Base-by-base conservation (phyloP, 1,140 invertebrate species). In the Achatina immaculata region DNA sequence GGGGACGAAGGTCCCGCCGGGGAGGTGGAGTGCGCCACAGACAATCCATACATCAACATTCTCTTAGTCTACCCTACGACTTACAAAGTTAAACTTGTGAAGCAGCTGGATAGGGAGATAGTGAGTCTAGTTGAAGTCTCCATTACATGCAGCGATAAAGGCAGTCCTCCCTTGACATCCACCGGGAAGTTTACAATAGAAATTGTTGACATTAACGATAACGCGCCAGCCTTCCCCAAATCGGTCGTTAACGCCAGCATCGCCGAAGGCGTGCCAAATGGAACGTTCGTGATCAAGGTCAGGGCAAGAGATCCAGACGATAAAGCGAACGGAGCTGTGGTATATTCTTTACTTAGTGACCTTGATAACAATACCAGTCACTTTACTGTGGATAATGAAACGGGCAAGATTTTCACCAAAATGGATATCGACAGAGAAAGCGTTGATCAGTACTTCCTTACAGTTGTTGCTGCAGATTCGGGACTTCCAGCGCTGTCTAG, bases 351-450 rank as follows among this genome's bases (percentile, higher is more conserved):
- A n/a, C 51, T 9, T 1, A 14, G 38, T 3, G 38, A 28, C 24
- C 48, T 31, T 55, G 24, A 11, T 38, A 45, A 19, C 68, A 71
- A 36, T 36, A 42, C 28, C 38, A 71, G 36, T 11, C 36, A 48
- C 9, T 76, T 76, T 36, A 36, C 34, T 36, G 62, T 76, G 4
- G 74, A 76, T 45, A 34, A 42, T 14, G 73, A 55, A 31, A 62
- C 31, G 1, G 97, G 96, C 80, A 96, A 96, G n/a, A 95, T 97
- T 45, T 95, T 98, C 0, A 95, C 96, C 86, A 98, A 97, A 0
- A 97, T 96, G 77, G 96, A 97, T 1, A 91, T 99, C 78, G 97
- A 99, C 88, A 93, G 97, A 36, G 97, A 99, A 92, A 92, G 93
- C 4, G 93, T 95, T 11, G 89, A 94, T 0, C 93, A 94, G 80